Conservation (phyloP, 2,888 invertebrate species). For the Andricus quercusramuli region DNA sequence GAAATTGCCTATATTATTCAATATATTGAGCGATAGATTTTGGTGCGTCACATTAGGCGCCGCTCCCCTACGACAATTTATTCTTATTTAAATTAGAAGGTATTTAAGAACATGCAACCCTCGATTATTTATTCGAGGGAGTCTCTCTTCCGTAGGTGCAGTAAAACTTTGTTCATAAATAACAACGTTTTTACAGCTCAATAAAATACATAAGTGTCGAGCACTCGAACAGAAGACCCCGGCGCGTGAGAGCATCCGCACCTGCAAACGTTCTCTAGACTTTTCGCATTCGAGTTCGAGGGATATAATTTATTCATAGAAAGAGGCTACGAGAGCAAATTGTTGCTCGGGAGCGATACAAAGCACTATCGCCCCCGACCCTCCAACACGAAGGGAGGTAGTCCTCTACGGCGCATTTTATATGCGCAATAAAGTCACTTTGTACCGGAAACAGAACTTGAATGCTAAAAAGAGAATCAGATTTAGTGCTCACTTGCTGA, state of each 20-base stretch:
- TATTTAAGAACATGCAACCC: not conserved
- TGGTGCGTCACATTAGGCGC: too few species aligned
- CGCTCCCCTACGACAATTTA: too few species aligned
- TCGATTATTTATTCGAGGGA: conserved; percentile 47
- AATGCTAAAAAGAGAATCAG: conserved; percentile 24
- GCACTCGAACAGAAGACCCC: conserved; percentile 45
- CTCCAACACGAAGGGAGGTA: not conserved
- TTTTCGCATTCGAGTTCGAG: conserved; percentile 62
- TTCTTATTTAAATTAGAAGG: too few species aligned
- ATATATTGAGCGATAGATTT: too few species aligned
- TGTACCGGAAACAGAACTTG: conserved; percentile 28
- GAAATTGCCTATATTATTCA: too few species aligned
- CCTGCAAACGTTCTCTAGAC: conserved; percentile 60
- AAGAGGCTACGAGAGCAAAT: conserved; percentile 56
- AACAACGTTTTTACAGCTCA: conserved; percentile 40
- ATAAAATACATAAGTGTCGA: conserved; percentile 31
- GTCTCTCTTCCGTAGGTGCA: conserved; percentile 39
- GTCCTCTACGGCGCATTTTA: not conserved
- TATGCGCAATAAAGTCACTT: conserved; percentile 36
- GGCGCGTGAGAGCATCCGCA: conserved; percentile 61
- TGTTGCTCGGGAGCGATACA: conserved; percentile 53
- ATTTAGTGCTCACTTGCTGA: conserved; percentile 1
- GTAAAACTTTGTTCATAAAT: conserved; percentile 44
- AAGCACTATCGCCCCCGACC: conserved; percentile 26
- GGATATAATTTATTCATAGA: conserved; percentile 67